Percentiles rank a stretch among this genome's conserved stretches.
These are phyloP conservation scores for Drosophila yakuba DNA, from an alignment of 1,140 invertebrate genomes.

Conservation along the genomic window DNA sequence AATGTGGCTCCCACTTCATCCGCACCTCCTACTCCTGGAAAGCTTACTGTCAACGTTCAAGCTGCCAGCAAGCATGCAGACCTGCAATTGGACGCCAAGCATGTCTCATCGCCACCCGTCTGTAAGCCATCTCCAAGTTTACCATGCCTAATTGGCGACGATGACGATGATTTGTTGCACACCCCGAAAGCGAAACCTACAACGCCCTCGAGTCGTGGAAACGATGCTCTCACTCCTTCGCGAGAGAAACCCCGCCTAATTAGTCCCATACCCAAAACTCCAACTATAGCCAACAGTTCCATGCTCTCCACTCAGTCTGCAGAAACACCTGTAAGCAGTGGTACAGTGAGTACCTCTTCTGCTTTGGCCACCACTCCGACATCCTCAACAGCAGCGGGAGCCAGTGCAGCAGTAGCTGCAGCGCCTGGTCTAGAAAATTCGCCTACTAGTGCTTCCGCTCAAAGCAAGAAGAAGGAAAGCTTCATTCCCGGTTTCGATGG, in stretches of 20 bases:
- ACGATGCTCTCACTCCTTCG: constrained; percentile 83
- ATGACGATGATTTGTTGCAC: constrained; percentile 57
- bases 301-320: constrained; percentile 70
- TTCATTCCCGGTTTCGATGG: constrained; percentile 90
- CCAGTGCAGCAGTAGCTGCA: constrained; percentile 18
- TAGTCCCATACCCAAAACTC: constrained; percentile 87
- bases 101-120: constrained; percentile 54
- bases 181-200: constrained; percentile 15
- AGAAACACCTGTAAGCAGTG: constrained; percentile 62
- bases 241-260: constrained; percentile 86
- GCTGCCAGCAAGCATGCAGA: constrained; percentile 69
- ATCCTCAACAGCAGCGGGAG: constrained; percentile 53
- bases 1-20: constrained; percentile 1
- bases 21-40: constrained; percentile 29
- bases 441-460: constrained; percentile 34
- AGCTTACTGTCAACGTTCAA: constrained; percentile 77
- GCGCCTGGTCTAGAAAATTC: constrained; percentile 27
- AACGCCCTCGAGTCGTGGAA: constrained; percentile 23
- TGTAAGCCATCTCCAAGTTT: constrained; percentile 82
- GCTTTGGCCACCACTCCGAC: constrained; percentile 70
- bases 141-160: constrained; percentile 77
- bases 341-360: constrained; percentile 22
- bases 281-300: constrained; percentile 71
- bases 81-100: constrained; percentile 51
- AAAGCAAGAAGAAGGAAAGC: constrained; percentile 86